Evolutionary conservation across 2,797 vertebrate species (phyloP).

Genomic region (Ambastaia sidthimunki): DNA sequence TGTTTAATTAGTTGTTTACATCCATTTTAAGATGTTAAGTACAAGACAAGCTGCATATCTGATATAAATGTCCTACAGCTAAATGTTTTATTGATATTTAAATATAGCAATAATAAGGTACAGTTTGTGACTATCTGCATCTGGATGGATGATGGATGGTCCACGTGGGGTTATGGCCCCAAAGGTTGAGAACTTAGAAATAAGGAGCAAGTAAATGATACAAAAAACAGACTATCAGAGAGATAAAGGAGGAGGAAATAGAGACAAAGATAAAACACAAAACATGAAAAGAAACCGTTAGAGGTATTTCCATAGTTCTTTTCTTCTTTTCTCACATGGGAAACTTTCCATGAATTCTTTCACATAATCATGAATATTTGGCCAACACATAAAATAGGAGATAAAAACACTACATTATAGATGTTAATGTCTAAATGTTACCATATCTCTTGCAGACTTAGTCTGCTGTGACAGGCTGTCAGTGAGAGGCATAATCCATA

Average conservation of each 20-base stretch:
- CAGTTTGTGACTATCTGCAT: neutral
- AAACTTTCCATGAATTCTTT: neutral
- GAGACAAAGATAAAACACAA: slow-evolving; percentile 50
- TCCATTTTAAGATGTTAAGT: too few species aligned
- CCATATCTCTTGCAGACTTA: slow-evolving; percentile 5
- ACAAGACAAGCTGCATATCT: too few species aligned
- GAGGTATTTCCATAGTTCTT: neutral
- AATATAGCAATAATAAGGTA: neutral
- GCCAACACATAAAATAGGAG: neutral
- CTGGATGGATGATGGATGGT: neutral
- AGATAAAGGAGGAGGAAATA: slow-evolving; percentile 43
- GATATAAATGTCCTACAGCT: too few species aligned
- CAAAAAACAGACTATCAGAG: slow-evolving; percentile 1
- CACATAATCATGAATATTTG: neutral
- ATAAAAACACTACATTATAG: slow-evolving; percentile 4
- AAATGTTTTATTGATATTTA: too few species aligned
- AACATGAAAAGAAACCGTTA: neutral
- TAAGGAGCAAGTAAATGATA: neutral
- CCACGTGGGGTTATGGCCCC: neutral
- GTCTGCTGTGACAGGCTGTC: neutral
- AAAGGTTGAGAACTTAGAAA: neutral
- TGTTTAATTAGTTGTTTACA: too few species aligned
- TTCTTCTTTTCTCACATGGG: neutral
- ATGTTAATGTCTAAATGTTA: slow-evolving; percentile 22
- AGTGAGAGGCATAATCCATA: slow-evolving; percentile 32